Conservation (phyloP, 2,888 invertebrate genomes). For the Macrosiphum euphorbiae region DNA sequence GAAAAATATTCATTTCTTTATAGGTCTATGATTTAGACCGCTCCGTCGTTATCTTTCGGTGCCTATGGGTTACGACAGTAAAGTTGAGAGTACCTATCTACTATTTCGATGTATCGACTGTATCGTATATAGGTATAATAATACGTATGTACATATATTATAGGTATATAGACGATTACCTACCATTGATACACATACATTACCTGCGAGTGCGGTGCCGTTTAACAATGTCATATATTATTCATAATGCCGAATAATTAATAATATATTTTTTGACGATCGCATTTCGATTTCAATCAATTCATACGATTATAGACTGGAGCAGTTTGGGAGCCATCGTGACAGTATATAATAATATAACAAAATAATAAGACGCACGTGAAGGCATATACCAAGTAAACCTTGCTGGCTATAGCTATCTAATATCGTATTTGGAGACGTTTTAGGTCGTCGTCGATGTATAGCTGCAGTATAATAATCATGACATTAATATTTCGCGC, state of each 20-base stretch:
- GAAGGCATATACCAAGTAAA: neutral
- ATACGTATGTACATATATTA: neutral
- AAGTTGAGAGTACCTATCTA: neutral
- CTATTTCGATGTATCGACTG: neutral
- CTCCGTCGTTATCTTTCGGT: neutral
- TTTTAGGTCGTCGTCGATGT: neutral
- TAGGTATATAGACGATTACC: neutral
- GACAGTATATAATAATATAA: neutral
- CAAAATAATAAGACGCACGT: neutral
- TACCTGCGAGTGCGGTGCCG: neutral
- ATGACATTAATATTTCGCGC: neutral
- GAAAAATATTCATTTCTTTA: neutral
- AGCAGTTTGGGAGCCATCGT: neutral
- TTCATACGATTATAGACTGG: neutral
- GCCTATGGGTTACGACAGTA: neutral
- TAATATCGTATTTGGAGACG: neutral
- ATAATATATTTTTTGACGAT: conserved; percentile 2
- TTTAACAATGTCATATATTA: neutral
- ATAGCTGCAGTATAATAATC: neutral
- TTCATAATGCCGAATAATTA: neutral
- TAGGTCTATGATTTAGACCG: neutral
- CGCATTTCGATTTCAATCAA: neutral
- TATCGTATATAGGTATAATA: neutral
- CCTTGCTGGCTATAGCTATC: neutral
- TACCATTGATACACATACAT: too few relatives aligned